Conservation (phyloP, 2,113 vertebrate species). For the Climacteris rufus region DNA sequence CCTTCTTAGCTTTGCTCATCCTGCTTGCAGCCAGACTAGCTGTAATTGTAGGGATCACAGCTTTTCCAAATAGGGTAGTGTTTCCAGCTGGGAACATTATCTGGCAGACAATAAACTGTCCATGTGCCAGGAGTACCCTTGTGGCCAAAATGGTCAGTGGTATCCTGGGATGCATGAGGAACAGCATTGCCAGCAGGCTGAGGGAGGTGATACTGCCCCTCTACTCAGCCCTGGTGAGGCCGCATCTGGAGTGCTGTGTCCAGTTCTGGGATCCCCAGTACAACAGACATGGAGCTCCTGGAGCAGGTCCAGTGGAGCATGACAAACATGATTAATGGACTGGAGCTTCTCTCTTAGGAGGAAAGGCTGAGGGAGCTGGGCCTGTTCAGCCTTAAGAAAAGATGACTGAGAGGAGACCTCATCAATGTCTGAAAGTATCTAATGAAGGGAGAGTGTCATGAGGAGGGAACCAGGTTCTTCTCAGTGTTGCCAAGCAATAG, state of each 20-base stretch:
- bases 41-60: background rate
- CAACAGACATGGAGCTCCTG: fast-evolving
- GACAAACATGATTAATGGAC: background rate
- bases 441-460: background rate
- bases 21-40: background rate
- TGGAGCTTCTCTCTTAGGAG: background rate
- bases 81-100: background rate
- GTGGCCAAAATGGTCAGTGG: background rate
- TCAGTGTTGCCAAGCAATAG: background rate
- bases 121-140: background rate
- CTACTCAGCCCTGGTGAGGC: background rate
- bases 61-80: background rate
- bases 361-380: background rate
- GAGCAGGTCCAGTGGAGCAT: background rate
- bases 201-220: background rate
- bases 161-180: background rate
- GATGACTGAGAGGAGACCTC: background rate
- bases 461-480: background rate
- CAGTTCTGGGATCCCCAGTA: background rate
- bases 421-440: background rate
- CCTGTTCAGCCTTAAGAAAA: background rate
- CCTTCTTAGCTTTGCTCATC: background rate
- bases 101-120: background rate
- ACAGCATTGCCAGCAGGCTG: background rate
- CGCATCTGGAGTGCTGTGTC: background rate